Evolutionary conservation across 64 coral and sea anemone genomes (phyloP), one percentile per base, ranked within the genome.

Genomic region (Astreopora myriophthalma): DNA sequence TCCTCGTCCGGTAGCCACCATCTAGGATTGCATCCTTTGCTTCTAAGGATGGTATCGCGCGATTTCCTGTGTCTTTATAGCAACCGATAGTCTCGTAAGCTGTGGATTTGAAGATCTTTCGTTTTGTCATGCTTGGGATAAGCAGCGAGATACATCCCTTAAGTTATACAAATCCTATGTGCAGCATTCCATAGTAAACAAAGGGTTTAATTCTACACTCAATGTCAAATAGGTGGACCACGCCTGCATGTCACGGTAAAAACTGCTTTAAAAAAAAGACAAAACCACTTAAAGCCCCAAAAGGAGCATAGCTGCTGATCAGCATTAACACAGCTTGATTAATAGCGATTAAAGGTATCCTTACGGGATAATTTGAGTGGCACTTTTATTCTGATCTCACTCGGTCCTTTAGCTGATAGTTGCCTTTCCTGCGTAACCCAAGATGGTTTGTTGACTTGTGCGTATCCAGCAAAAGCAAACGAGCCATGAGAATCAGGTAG

Each of bases 31-130:
- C 2, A 31, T 79, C 74, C 25, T 51, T 52, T 14, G 26, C 75
- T 57, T 79, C 75, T 14, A 79, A 30, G 13, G 23, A 32, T 11
- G 44, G 75, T 1, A 79, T 79, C 4, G 75, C 75, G 8, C 44
- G 75, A 20, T 79, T 13, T 30, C 16, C 22, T 1, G 40, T 81
- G 49, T 91, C 88, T 17, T 71, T 71, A 27, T 82, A 91, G 52
- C 88, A 91, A 4, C 88, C 88, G 46, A 90, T 23, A 24, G 62
- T 90, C 38, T 69, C 44, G 27, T 69, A 80, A 34, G n/a, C 25
- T 80, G 61, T 71, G 30, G 16, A 32, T 29, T 3, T 1, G 10
- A 0, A 33, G 10, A 71, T 33, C 14, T 7, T 49, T 49, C 14
- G 14, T 14, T 49, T 49, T 49, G 14, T 49, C 14, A n/a, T n/a